A percentile compares a stretch with the other conserved stretches of the same genome.
phyloP scores from a whole-genome alignment of 2,797 vertebrate species.

The Meriones psammophilus region DNA sequence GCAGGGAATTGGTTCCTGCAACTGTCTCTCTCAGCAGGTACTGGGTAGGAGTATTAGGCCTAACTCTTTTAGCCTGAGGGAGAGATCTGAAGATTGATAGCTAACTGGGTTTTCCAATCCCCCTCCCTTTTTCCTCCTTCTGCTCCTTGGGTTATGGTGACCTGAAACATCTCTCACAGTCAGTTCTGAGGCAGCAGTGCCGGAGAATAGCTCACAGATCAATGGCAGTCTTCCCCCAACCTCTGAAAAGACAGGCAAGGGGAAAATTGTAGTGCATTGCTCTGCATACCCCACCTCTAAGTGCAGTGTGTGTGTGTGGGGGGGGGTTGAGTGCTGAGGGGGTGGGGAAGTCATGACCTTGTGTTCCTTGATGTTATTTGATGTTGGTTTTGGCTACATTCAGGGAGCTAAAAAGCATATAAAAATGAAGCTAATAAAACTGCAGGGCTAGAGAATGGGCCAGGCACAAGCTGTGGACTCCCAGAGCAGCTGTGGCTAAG shows the following conservation, averaged over 20 bases:
- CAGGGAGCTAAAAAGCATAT: constrained; percentile 75
- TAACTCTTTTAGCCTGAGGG: constrained; percentile 7
- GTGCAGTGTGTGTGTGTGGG: neutral
- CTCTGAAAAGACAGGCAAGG: constrained; percentile 45
- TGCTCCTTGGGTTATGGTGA: constrained; percentile 82
- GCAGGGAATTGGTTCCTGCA: neutral
- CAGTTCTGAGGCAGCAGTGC: constrained; percentile 67
- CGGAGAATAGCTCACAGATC: constrained; percentile 79
- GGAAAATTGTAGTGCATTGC: neutral
- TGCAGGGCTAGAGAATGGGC: constrained; percentile 55
- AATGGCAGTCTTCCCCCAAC: constrained; percentile 23
- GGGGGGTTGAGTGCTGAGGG: constrained; percentile 2
- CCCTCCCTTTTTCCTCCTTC: constrained; percentile 25
- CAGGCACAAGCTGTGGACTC: constrained; percentile 65
- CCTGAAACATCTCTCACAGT: constrained; percentile 74
- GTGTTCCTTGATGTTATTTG: constrained; percentile 81
- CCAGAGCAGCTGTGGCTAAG: constrained; percentile 67
- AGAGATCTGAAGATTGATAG: constrained; percentile 67
- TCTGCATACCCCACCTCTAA: constrained; percentile 34
- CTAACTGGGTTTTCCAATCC: constrained; percentile 47
- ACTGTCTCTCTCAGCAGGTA: constrained; percentile 10
- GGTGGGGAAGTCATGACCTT: constrained; percentile 69
- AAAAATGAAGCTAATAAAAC: constrained; percentile 79
- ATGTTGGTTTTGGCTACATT: constrained; percentile 81
- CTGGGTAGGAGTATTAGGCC: neutral